Evolutionary conservation across 1,140 invertebrate species (phyloP), one percentile per base, ranked within the genome.

Genomic region (Dendroctonus valens): DNA sequence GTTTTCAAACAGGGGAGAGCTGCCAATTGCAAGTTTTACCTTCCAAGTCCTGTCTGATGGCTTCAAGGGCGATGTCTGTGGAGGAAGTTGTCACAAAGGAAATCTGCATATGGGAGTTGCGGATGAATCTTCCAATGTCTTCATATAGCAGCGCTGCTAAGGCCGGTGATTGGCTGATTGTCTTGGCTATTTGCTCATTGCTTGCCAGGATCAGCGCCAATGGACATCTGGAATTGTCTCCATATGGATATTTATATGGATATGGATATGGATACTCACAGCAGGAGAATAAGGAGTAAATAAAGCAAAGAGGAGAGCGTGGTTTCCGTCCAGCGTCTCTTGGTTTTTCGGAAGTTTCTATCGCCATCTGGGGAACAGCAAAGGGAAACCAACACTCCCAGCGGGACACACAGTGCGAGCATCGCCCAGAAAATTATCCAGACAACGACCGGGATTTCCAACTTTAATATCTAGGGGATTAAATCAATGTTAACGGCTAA

Each of bases 1-100:
- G 8, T 52, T 52, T 52, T 37, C 38, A 50, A 61, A 69, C 82
- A 51, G 15, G 7, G 37, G 26, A n/a, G 26, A 55, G n/a, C 39
- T 55, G 4, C 26, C 37, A 52, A 52, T 52, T 40, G n/a, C n/a
- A 59, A 14, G 58, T 81, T 26, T 81, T 75, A 87, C 86, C 83
- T 76, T 87, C 84, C 57, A 88, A 79, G 75, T 88, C 86, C 54
- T 79, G 81, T 65, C 83, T 79, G 50, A 86, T 80, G 44, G 81
- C 82, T 68, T 86, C 83, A 49, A 83, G 80, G 9, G 84, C 80
- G 52, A 84, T 80, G 73, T 87, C 84, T 60, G 85, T 77, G 46
- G 84, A 83, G 50, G 84, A 81, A 68, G 85, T 85, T 12, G 86
- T 76, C 51, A 83, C 82, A 70, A 82, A 83, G 67, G 83, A 80